phyloP scores from a whole-genome alignment of 2,888 invertebrate species.

The Subacronicta megacephala region DNA sequence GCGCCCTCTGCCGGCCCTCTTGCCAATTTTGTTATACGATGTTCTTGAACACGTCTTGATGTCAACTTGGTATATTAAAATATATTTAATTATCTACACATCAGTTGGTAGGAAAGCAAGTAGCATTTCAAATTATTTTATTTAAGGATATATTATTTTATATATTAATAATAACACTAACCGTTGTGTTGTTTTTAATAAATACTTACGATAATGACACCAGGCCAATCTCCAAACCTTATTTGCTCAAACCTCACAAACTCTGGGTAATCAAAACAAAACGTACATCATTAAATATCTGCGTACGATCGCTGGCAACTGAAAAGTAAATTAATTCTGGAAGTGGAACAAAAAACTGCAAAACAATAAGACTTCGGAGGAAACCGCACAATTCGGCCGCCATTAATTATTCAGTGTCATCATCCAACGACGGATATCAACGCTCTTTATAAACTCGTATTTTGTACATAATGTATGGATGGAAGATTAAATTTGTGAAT shows the following conservation, averaged over 20 bases:
- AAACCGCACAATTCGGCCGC: constrained; percentile 64
- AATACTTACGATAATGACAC: constrained; percentile 21
- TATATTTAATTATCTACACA: constrained; percentile 57
- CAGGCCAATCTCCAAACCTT: constrained; percentile 23
- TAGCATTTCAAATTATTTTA: constrained; percentile 17
- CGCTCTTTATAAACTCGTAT: constrained; percentile 57
- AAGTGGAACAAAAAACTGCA: constrained; percentile 75
- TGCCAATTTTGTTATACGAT: constrained; percentile 54
- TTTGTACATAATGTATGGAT: constrained; percentile 39
- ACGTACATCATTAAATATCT: constrained; percentile 76
- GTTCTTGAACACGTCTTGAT: constrained; percentile 59
- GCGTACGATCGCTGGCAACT: constrained; percentile 77
- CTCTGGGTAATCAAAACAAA: constrained; percentile 57
- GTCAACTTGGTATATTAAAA: constrained; percentile 55
- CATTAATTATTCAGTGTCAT: constrained; percentile 82
- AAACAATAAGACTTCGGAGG: constrained; percentile 62
- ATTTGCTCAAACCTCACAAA: constrained; percentile 52
- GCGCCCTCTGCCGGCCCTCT: constrained; percentile 64
- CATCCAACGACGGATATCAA: constrained; percentile 64
- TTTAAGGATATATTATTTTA: constrained; percentile 11
- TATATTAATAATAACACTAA: too few species aligned
- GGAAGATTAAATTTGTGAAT: constrained; percentile 24
- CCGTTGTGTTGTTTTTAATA: too few species aligned
- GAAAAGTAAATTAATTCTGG: constrained; percentile 81
- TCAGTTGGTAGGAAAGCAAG: constrained; percentile 22